phyloP scores from a whole-genome alignment of 2,888 invertebrate species.

The Sthenelais limicola region DNA sequence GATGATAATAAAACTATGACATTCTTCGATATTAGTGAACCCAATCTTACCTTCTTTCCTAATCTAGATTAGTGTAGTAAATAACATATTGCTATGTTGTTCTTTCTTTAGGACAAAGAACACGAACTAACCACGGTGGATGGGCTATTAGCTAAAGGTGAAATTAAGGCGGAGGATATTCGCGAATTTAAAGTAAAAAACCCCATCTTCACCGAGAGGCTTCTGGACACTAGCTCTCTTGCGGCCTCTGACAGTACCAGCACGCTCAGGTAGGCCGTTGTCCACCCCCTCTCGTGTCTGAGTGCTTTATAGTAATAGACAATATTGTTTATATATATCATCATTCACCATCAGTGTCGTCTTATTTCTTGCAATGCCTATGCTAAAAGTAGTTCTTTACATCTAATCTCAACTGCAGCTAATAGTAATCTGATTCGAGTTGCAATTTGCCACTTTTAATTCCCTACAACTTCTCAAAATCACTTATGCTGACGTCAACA shows the following conservation, averaged over 20 bases:
- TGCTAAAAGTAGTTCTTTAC: too few relatives aligned
- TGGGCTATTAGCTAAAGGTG: conserved; percentile 10
- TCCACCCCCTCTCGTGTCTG: not conserved
- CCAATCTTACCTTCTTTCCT: too few relatives aligned
- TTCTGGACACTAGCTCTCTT: conserved; percentile 4
- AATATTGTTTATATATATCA: not conserved
- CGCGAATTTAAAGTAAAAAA: conserved; percentile 8
- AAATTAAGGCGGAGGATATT: conserved; percentile 11
- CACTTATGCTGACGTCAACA: too few relatives aligned
- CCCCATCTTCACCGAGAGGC: conserved; percentile 24
- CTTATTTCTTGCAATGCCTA: too few relatives aligned
- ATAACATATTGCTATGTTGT: not conserved
- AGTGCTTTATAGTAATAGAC: too few relatives aligned
- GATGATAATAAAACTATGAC: too few relatives aligned
- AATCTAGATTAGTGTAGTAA: too few relatives aligned
- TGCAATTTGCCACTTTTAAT: too few relatives aligned
- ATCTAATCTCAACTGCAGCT: too few relatives aligned
- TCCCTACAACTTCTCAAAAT: too few relatives aligned
- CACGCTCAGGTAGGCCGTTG: conserved; percentile 18
- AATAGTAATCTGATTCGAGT: too few relatives aligned
- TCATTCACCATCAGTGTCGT: not conserved
- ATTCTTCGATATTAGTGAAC: too few relatives aligned
- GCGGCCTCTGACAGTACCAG: conserved; percentile 28
- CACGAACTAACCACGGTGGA: conserved; percentile 39
- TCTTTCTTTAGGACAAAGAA: conserved; percentile 42